A percentile compares a stretch with the other conserved stretches of the same genome.
Conservation (phyloP, 2,888 invertebrate species). For the Pelosia muscerda region DNA sequence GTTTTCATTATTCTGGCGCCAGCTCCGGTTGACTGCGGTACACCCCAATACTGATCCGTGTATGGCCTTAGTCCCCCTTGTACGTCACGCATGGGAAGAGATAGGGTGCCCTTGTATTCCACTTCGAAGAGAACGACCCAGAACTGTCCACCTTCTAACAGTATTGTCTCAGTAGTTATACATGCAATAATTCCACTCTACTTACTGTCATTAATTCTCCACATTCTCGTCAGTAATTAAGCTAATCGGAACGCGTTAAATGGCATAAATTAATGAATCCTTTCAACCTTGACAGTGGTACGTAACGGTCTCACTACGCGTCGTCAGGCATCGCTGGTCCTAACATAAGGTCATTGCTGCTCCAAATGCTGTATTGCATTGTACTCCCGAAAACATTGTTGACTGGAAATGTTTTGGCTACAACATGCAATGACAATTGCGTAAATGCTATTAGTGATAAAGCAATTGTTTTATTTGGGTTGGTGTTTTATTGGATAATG, state of each 20-base stretch:
- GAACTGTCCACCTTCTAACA: not conserved
- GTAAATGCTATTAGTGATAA: conserved; percentile 11
- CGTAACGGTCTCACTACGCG: conserved; percentile 52
- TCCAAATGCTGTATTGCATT: conserved; percentile 22
- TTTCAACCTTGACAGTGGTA: conserved; percentile 60
- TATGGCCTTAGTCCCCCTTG: not conserved
- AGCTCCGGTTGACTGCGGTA: not conserved
- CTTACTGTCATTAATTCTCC: conserved; percentile 9
- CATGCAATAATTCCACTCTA: conserved; percentile 8
- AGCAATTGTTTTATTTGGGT: not conserved
- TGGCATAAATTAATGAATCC: conserved; percentile 45
- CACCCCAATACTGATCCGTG: not conserved
- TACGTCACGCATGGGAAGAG: not conserved
- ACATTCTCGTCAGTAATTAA: conserved; percentile 20
- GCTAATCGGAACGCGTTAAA: conserved; percentile 22
- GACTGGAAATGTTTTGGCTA: not conserved
- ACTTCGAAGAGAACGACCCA: not conserved
- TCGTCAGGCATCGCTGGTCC: conserved; percentile 48
- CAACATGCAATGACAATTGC: conserved; percentile 19
- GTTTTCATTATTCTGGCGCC: not conserved
- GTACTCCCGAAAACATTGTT: conserved; percentile 7
- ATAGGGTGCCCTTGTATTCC: not conserved
- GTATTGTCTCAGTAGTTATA: conserved; percentile 4
- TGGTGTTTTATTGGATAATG: not conserved
- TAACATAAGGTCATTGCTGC: conserved; percentile 50